Base-by-base conservation (phyloP, 2,113 vertebrate genomes). In the Notiomystis cincta region DNA sequence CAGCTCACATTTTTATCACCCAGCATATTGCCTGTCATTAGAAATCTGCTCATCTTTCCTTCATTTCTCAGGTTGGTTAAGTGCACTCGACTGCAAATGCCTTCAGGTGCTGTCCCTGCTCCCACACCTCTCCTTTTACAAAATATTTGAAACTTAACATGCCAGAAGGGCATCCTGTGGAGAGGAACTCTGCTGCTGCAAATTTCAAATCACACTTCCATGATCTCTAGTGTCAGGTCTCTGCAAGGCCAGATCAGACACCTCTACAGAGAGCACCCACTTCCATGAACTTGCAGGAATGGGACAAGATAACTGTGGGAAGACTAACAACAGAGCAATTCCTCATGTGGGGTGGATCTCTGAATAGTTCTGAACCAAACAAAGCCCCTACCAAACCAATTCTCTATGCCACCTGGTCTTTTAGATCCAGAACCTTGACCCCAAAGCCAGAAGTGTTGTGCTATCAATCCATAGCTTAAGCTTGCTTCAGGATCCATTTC, bases 11-110 rank as follows among this genome's bases (percentile, higher is more conserved):
- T 94, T 94, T 87, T 89, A 60, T 85, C 77, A 65, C 38, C 27
- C 65, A 75, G 35, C 82, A 81, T 86, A 87, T 96, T 92, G 82
- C 92, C 82, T 96, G 93, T 92, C 95, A 71, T 92, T 81, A 93
- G 69, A 71, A 92, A 96, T 96, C 77, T 94, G 82, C 76, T 93
- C 90, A 85, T 85, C 82, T 82, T 92, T 62, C 72, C 76, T 89
- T 93, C 76, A 89, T 56, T 93, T 78, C 79, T 12, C 16, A 64
- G 40, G 51, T 15, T 88, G 37, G 35, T 51, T 86, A 78, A 75
- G 44, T 65, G 60, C 44, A 83, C 20, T 13, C 1, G 5, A 57
- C 61, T 93, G 88, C 45, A 93, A 92, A 84, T 76, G 82, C 69
- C 86, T 94, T 71, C 65, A 30, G 85, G 69, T 69, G 56, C 64